Percentiles rank a stretch among this genome's conserved stretches.
These are phyloP conservation scores for Zoanthus sansibaricus DNA, from an alignment of 92 coral and sea anemone genomes.

Conservation along the genomic window DNA sequence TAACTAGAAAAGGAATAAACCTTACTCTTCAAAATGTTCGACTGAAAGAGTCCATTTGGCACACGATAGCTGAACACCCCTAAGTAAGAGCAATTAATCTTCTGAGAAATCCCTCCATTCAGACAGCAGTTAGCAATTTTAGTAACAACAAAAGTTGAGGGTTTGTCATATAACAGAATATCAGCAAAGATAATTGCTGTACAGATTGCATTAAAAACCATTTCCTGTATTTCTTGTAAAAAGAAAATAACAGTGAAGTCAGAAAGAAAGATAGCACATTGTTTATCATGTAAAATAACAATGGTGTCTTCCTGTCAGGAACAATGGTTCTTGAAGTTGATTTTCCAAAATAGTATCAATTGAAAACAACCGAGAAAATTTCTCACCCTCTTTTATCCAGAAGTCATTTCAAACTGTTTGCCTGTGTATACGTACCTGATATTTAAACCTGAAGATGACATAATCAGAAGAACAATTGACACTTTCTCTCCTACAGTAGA, in stretches of 20 bases:
- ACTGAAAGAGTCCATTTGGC: conserved; percentile 53
- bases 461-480: conserved; percentile 3
- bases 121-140: conserved; percentile 46
- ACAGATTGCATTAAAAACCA: conserved; percentile 55
- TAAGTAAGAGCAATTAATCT: conserved; percentile 38
- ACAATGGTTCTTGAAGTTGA: background rate
- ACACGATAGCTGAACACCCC: conserved; percentile 7
- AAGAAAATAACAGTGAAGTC: conserved; percentile 60
- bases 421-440: background rate
- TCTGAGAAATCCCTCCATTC: conserved; percentile 60
- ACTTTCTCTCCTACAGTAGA: conserved; percentile 3
- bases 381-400: conserved; percentile 8
- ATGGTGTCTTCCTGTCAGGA: conserved; percentile 8
- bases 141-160: conserved; percentile 50
- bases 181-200: conserved; percentile 59
- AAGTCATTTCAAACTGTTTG: background rate
- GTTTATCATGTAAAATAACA: background rate
- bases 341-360: conserved; percentile 1
- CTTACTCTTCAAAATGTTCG: conserved; percentile 53
- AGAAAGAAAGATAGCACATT: conserved; percentile 21
- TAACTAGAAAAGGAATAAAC: conserved; percentile 56
- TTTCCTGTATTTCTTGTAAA: conserved; percentile 57
- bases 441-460: background rate
- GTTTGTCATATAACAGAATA: conserved; percentile 45
- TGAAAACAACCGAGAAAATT: background rate